Evolutionary conservation across 2,797 vertebrate genomes (phyloP).

Genomic region (Brachyrhaphis roseni): DNA sequence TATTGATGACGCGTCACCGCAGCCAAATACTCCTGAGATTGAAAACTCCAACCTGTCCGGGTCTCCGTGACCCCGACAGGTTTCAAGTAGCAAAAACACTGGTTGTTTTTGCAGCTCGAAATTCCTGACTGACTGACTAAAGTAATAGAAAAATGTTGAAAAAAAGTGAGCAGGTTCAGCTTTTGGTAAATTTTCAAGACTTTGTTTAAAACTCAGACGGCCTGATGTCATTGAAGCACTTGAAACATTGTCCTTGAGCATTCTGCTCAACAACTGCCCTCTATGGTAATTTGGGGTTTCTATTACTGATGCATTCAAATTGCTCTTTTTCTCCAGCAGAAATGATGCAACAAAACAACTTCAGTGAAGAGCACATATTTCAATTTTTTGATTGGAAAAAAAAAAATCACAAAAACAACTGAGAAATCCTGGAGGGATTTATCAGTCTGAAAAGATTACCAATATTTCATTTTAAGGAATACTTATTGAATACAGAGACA

Average conservation of each 20-base stretch:
- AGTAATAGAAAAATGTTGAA: conserved; percentile 11
- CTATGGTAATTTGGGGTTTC: neutral
- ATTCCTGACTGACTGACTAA: conserved; percentile 27
- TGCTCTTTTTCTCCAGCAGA: neutral
- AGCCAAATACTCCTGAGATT: conserved; percentile 47
- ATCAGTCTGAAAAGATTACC: too few relatives aligned
- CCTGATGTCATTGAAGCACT: conserved; percentile 46
- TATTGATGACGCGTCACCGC: conserved; percentile 66
- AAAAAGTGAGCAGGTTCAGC: neutral
- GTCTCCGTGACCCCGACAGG: conserved; percentile 18
- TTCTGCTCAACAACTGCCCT: conserved; percentile 35
- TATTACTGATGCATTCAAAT: neutral
- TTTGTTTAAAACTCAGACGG: conserved; percentile 41
- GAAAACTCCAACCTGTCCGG: conserved; percentile 43
- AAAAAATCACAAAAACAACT: too few relatives aligned
- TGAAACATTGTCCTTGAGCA: conserved; percentile 28
- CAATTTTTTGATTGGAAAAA: neutral
- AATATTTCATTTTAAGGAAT: too few relatives aligned
- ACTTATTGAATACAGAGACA: too few relatives aligned
- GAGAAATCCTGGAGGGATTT: too few relatives aligned
- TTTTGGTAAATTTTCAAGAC: conserved; percentile 48
- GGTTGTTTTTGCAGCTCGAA: conserved; percentile 36
- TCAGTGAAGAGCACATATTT: neutral
- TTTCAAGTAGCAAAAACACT: conserved; percentile 18
- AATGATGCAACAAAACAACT: neutral